Percentiles rank a stretch among this genome's conserved stretches.
These are phyloP conservation scores for Catharus fuscescens DNA, from an alignment of 2,113 vertebrate genomes.

Conservation along the genomic window DNA sequence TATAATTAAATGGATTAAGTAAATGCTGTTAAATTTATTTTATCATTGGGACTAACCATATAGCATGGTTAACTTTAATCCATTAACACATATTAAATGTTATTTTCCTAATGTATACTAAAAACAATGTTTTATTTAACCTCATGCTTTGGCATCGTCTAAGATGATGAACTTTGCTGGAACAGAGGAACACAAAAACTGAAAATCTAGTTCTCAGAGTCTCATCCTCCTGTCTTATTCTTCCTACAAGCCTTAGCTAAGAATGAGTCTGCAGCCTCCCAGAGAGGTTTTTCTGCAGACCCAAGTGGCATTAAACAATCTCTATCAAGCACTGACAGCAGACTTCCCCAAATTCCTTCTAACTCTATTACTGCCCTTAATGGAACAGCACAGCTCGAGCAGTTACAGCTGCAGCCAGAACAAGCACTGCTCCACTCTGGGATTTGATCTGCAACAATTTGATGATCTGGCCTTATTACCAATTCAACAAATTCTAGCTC, in stretches of 20 bases:
- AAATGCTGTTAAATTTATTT: not conserved
- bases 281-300: not conserved
- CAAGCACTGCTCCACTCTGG: not conserved
- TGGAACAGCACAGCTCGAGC: accelerated
- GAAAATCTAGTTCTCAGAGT: not conserved
- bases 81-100: not conserved
- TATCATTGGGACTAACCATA: not conserved
- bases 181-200: not conserved
- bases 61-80: not conserved
- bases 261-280: not conserved
- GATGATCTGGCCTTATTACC: not conserved
- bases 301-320: not conserved
- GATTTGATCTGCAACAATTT: not conserved
- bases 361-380: not conserved
- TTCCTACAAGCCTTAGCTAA: not conserved
- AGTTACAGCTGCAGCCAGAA: not conserved
- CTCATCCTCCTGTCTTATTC: not conserved
- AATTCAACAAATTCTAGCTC: not conserved
- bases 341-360: not conserved
- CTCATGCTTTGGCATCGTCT: not conserved
- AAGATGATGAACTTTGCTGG: not conserved
- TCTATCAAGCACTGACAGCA: not conserved
- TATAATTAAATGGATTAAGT: not conserved
- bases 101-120: not conserved
- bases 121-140: not conserved